A percentile compares a stretch with the other conserved stretches of the same genome.
Conservation (phyloP, 2,888 invertebrate species). For the Scaptodrosophila latifasciaeformis region DNA sequence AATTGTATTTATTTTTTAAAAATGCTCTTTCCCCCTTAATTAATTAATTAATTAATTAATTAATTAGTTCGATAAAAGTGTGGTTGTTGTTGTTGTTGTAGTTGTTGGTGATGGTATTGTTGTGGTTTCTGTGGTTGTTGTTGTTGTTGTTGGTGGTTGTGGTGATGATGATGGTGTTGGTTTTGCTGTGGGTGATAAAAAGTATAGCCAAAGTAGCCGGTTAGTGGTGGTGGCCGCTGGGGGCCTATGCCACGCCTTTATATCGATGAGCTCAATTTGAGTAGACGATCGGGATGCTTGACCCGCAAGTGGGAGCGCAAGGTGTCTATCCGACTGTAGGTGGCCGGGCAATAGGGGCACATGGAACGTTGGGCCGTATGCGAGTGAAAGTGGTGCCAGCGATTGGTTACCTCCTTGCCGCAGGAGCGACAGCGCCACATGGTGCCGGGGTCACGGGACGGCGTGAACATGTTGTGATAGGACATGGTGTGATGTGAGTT, state of each 20-base stretch:
- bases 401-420: constrained; percentile 90
- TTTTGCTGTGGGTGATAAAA: constrained; percentile 15
- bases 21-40: constrained; percentile 7
- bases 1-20: constrained; percentile 5
- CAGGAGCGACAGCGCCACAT: constrained; percentile 89
- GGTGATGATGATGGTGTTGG: constrained; percentile 21
- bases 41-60: no score
- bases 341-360: constrained; percentile 90
- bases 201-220: no score
- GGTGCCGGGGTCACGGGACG: constrained; percentile 82
- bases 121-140: constrained; percentile 7
- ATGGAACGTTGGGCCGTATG: constrained; percentile 87
- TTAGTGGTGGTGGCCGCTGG: neutral
- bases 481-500: constrained; percentile 78
- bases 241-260: constrained; percentile 48
- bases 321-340: constrained; percentile 91
- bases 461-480: constrained; percentile 90
- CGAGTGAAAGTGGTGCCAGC: constrained; percentile 92
- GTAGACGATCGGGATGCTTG: constrained; percentile 79
- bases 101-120: constrained; percentile 24
- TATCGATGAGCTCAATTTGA: constrained; percentile 73
- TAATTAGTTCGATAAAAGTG: neutral
- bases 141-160: constrained; percentile 8
- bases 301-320: constrained; percentile 87
- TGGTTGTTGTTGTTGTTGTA: constrained; percentile 10